These are phyloP conservation scores for Bostrychus sinensis DNA, from an alignment of 2,113 vertebrate species.

Conservation along the genomic window DNA sequence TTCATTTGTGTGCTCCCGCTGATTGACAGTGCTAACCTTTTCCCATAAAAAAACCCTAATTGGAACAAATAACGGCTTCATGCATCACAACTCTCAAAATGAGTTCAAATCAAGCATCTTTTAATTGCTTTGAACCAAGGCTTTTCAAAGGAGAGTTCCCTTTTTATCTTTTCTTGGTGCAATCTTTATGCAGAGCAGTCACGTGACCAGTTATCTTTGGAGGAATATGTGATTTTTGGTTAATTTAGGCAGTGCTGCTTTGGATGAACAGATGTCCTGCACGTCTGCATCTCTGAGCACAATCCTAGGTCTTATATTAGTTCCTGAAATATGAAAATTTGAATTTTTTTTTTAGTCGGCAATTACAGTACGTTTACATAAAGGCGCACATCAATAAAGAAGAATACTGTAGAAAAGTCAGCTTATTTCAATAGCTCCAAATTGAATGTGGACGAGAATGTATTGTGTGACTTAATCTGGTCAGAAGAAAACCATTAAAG, in stretches of 20 bases:
- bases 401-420: too few relatives aligned
- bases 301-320: too few relatives aligned
- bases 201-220: constrained; percentile 6
- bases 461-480: background rate
- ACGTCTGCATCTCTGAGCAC: background rate
- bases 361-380: too few relatives aligned
- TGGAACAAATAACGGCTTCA: constrained; percentile 14
- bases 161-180: constrained; percentile 3
- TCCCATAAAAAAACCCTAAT: constrained; percentile 12
- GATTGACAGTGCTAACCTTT: constrained; percentile 13
- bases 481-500: constrained; percentile 13
- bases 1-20: constrained; percentile 8
- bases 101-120: constrained; percentile 14
- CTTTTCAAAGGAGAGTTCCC: constrained; percentile 3
- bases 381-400: too few relatives aligned
- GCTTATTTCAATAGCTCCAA: too few relatives aligned
- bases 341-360: too few relatives aligned
- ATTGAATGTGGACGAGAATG: too few relatives aligned
- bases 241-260: constrained; percentile 2
- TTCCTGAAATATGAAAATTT: too few relatives aligned
- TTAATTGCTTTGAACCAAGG: constrained; percentile 8
- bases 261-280: background rate
- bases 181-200: constrained; percentile 11
- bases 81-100: constrained; percentile 15
- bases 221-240: background rate